Conservation (phyloP, 2,797 vertebrate genomes). For the Apodemus agrarius region DNA sequence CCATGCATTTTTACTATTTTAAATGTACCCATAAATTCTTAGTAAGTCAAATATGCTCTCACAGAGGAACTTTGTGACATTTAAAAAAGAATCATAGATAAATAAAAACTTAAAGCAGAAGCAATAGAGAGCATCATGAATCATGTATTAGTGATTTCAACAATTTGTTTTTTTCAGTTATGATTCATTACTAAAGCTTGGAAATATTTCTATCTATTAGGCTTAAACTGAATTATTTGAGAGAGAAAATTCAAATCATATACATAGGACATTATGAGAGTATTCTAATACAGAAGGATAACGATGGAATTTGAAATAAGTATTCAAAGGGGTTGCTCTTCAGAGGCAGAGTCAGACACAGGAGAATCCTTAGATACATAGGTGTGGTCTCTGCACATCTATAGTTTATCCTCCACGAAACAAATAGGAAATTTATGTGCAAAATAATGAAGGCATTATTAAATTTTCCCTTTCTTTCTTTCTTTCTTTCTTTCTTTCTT, state of each 20-base stretch:
- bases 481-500: not conserved
- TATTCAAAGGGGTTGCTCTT: not conserved
- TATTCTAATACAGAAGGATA: constrained; percentile 8
- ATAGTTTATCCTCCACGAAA: not conserved
- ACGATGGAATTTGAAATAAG: not conserved
- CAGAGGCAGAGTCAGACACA: not conserved
- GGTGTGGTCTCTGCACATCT: not conserved
- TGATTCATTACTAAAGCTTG: constrained; percentile 53
- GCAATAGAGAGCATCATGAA: constrained; percentile 23
- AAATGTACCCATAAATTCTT: constrained; percentile 53
- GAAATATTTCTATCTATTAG: constrained; percentile 52
- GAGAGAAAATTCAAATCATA: constrained; percentile 31
- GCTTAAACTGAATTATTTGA: constrained; percentile 17
- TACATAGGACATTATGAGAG: not conserved
- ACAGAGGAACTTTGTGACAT: constrained; percentile 56
- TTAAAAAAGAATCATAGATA: constrained; percentile 53
- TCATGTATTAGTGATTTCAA: constrained; percentile 64
- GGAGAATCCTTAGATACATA: not conserved
- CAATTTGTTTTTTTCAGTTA: constrained; percentile 50
- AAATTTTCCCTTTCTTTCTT: not conserved
- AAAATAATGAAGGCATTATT: not conserved
- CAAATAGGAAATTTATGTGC: not conserved
- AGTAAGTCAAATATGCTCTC: constrained; percentile 58
- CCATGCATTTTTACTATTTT: constrained; percentile 66
- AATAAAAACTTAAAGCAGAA: constrained; percentile 29